Evolutionary conservation across 2,888 invertebrate genomes (phyloP).

Genomic region (Drosophila siamana): DNA sequence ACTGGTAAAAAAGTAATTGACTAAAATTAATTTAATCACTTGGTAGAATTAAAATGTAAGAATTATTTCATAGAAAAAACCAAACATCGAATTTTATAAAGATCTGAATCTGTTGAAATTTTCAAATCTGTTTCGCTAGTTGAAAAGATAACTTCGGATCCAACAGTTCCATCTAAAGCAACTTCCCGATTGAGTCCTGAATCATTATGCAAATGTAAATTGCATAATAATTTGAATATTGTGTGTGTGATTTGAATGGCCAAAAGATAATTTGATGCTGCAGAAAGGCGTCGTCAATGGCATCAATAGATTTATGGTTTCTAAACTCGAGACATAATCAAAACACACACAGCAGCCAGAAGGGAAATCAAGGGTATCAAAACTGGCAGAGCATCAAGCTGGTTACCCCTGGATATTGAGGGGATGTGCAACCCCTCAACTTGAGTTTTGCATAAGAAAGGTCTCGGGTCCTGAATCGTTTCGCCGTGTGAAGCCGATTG

Average conservation of each 20-base stretch:
- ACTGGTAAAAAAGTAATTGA: too few relatives aligned
- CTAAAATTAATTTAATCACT: too few relatives aligned
- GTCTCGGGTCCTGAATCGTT: slow-evolving; percentile 23
- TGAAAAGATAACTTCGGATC: background rate
- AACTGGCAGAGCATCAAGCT: slow-evolving; percentile 5
- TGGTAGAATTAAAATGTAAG: background rate
- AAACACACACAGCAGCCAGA: slow-evolving; percentile 59
- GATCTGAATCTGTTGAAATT: background rate
- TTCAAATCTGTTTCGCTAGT: too few relatives aligned
- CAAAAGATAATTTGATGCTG: slow-evolving; percentile 77
- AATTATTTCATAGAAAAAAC: too few relatives aligned
- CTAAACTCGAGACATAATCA: slow-evolving; percentile 77
- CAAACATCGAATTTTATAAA: too few relatives aligned
- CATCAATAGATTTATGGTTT: slow-evolving; percentile 83
- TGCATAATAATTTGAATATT: slow-evolving; percentile 58
- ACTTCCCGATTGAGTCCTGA: slow-evolving; percentile 13
- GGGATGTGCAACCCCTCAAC: slow-evolving; percentile 46
- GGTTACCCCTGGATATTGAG: slow-evolving; percentile 16
- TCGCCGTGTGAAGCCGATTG: slow-evolving; percentile 55
- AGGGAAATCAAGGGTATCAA: background rate
- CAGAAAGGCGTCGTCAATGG: slow-evolving; percentile 76
- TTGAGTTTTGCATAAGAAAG: slow-evolving; percentile 68
- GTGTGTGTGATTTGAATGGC: slow-evolving; percentile 68
- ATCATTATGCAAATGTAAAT: slow-evolving; percentile 68
- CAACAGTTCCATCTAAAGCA: background rate